Percentiles rank a stretch among this genome's conserved stretches.
Evolutionary conservation across 2,888 invertebrate species (phyloP).

Genomic region (Oscheius sp.): DNA sequence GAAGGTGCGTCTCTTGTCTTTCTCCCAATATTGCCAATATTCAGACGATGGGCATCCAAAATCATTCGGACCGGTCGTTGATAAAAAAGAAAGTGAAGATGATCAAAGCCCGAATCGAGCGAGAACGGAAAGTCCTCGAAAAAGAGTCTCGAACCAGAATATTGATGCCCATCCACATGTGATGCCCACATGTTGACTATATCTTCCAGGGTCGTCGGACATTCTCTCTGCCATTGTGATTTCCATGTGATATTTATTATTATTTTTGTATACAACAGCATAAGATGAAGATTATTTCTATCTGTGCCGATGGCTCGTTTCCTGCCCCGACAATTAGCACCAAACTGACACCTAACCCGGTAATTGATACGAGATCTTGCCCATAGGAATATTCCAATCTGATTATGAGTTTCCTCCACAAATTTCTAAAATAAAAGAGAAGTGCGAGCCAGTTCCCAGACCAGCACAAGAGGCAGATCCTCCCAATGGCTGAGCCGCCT

Average conservation of each 20-base stretch:
- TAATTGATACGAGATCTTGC: constrained; percentile 18
- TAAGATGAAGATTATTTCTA: constrained; percentile 6
- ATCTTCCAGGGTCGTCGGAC: background rate
- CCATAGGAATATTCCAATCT: background rate
- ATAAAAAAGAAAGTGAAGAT: constrained; percentile 78
- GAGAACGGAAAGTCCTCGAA: constrained; percentile 81
- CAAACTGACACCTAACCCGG: constrained; percentile 7
- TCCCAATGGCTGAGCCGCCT: background rate
- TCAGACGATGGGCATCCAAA: constrained; percentile 76
- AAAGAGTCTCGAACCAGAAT: constrained; percentile 81
- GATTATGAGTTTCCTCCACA: background rate
- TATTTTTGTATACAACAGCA: constrained; percentile 10
- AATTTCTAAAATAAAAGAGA: background rate
- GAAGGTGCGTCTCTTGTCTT: constrained; percentile 79
- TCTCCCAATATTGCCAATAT: constrained; percentile 38
- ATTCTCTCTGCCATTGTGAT: constrained; percentile 36
- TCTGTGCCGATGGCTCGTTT: background rate
- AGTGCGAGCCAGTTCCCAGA: background rate
- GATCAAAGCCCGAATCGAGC: constrained; percentile 75
- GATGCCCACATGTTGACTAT: background rate
- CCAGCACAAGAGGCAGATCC: background rate
- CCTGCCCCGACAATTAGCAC: constrained; percentile 8
- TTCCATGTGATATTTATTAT: constrained; percentile 27
- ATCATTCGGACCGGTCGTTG: constrained; percentile 76
- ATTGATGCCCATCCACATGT: constrained; percentile 52